These are phyloP conservation scores for Triplophysa bombifrons DNA, from an alignment of 2,797 vertebrate species.

Conservation along the genomic window DNA sequence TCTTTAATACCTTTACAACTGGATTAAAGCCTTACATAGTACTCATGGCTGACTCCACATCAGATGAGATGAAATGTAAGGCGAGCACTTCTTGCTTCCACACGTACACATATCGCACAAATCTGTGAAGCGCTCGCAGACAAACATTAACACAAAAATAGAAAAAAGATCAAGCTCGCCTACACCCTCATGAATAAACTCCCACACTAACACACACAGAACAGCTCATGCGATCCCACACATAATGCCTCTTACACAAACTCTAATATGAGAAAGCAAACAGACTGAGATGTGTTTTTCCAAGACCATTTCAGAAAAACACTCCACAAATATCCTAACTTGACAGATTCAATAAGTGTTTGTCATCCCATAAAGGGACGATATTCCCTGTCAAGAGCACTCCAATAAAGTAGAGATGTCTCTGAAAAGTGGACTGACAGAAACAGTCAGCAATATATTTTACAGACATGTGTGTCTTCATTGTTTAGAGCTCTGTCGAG, in stretches of 20 bases:
- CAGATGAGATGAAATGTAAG: not conserved
- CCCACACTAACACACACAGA: constrained; percentile 33
- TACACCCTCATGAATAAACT: constrained; percentile 48
- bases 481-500: constrained; percentile 27
- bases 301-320: not conserved
- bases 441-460: constrained; percentile 31
- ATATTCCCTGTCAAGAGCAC: constrained; percentile 27
- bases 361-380: not conserved
- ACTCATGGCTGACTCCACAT: too few species aligned
- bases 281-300: not conserved
- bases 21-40: too few species aligned
- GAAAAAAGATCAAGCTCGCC: constrained; percentile 1
- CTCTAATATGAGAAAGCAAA: not conserved
- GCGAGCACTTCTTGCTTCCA: not conserved
- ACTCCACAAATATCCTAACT: not conserved
- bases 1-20: too few species aligned
- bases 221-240: constrained; percentile 30
- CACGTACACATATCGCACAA: not conserved
- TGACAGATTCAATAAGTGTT: not conserved
- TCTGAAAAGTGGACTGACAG: constrained; percentile 9
- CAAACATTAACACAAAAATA: constrained; percentile 7
- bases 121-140: constrained; percentile 11
- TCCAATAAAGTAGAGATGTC: constrained; percentile 24
- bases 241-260: not conserved
- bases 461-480: constrained; percentile 22